Conservation (phyloP, 1,140 invertebrate genomes). For the Cyrtorhinus lividipennis region DNA sequence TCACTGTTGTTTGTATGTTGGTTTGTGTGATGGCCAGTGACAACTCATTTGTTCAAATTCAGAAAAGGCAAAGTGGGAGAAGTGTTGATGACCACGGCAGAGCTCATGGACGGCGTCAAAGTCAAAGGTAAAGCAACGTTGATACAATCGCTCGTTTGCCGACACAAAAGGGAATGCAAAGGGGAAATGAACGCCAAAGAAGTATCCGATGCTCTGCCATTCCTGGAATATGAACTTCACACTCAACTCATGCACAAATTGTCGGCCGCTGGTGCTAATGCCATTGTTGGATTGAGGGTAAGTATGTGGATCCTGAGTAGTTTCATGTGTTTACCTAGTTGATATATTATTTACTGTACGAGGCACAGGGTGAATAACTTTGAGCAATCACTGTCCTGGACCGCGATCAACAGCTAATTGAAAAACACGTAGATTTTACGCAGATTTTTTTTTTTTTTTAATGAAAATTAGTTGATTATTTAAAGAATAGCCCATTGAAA, state of each 20-base stretch:
- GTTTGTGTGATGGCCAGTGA: too few relatives aligned
- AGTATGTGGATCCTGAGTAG: too few relatives aligned
- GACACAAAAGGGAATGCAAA: constrained; percentile 59
- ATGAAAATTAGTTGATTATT: too few relatives aligned
- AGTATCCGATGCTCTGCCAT: constrained; percentile 82
- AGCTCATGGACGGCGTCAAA: constrained; percentile 58
- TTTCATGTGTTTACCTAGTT: constrained; percentile 4
- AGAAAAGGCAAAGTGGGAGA: constrained; percentile 76
- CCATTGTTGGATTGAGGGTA: constrained; percentile 68
- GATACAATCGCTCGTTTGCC: constrained; percentile 62
- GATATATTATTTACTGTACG: too few relatives aligned
- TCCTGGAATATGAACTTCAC: constrained; percentile 91
- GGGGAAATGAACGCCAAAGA: constrained; percentile 84
- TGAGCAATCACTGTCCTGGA: too few relatives aligned
- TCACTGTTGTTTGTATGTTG: too few relatives aligned
- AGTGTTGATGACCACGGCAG: constrained; percentile 75
- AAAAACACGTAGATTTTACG: too few relatives aligned
- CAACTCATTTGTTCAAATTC: too few relatives aligned
- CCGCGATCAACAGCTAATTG: too few relatives aligned
- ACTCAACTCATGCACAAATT: constrained; percentile 81
- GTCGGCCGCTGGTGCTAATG: constrained; percentile 85
- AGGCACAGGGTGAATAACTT: too few relatives aligned
- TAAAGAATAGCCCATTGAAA: too few relatives aligned
- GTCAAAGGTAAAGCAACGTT: constrained; percentile 60
- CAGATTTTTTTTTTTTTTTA: too few relatives aligned